Base-by-base conservation (phyloP, 2,888 invertebrate genomes). In the Molanna angustata region DNA sequence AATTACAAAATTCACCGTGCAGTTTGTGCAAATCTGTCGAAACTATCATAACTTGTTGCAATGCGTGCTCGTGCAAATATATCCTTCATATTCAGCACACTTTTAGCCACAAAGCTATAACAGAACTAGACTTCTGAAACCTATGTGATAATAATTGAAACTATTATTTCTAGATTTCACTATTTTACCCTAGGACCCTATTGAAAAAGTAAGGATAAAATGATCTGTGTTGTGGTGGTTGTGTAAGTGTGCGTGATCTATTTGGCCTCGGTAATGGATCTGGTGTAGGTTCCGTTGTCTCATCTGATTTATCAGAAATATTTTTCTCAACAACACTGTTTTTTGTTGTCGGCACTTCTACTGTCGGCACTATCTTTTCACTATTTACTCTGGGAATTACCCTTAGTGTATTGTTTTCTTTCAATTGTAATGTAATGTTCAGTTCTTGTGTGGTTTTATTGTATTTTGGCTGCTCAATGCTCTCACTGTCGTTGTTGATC, bases 201-300 rank as follows among this genome's bases (percentile, higher is more conserved):
- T 77, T 77, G 61, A 79, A 73, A 60, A 78, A 77, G 59, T 78
- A 78, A 17, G 78, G 77, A 62, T 78, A 78, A 60, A 76, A 76
- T n/a, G 74, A 71, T 58, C 72, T 71, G 51, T 72, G 69, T 54
- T 76, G 73, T 4, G 76, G 72, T 14, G 59, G 49, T 56, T 71
- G 68, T 14, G 72, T 71, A 20, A 78, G 64, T 54, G 72, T 69
- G 20, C 78, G 66, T 48, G 76, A 72, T 43, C 78, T 64, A 61
- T 76, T 78, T 2, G 76, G 74, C 57, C 71, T 68, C 21, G 69
- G 67, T 4, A 65, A 60, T 2, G 59, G 60, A 37, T 61, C 61
- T 3, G 51, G 49, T 13, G 47, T 56, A 11, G 58, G 57, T 14
- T 63, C 64, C 31, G 47, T 47, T 7, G 48, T 45, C 21, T 50